Conservation (phyloP, 1,140 invertebrate species). For the Polyergus mexicanus region DNA sequence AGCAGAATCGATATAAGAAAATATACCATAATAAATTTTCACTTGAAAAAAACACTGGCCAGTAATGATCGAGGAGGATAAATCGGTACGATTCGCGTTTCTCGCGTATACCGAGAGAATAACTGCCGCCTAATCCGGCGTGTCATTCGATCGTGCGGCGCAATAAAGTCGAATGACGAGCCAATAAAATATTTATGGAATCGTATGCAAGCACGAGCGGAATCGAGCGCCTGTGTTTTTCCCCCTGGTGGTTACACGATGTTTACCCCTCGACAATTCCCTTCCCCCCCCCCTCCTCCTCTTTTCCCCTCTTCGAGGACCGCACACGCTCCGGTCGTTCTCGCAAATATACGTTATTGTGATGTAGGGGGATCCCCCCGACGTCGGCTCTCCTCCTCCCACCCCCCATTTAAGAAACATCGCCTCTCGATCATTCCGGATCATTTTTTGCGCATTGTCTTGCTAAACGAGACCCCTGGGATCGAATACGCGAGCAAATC, state of each 20-base stretch:
- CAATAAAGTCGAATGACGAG: slow-evolving; percentile 84
- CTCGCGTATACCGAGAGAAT: slow-evolving; percentile 31
- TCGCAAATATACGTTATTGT: slow-evolving; percentile 50
- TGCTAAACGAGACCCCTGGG: slow-evolving; percentile 30
- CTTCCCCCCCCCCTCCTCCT: neutral
- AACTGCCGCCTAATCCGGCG: slow-evolving; percentile 67
- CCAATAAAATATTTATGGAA: slow-evolving; percentile 86
- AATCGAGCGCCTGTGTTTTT: slow-evolving; percentile 69
- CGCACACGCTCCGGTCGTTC: slow-evolving; percentile 4
- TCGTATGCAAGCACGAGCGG: slow-evolving; percentile 73
- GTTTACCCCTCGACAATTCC: slow-evolving; percentile 80
- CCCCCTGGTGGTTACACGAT: slow-evolving; percentile 82
- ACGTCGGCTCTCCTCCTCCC: neutral
- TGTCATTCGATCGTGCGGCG: slow-evolving; percentile 79
- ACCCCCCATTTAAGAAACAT: neutral
- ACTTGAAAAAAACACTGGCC: neutral
- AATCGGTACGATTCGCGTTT: slow-evolving; percentile 35
- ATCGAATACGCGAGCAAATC: slow-evolving; percentile 16
- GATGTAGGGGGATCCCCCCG: slow-evolving; percentile 39
- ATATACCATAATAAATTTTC: neutral
- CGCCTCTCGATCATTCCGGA: slow-evolving; percentile 44
- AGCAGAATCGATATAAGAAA: neutral
- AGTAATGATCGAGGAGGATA: slow-evolving; percentile 27
- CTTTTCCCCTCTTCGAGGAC: slow-evolving; percentile 21
- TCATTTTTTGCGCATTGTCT: slow-evolving; percentile 33